Evolutionary conservation across 2,113 vertebrate genomes (phyloP), one percentile per base, ranked within the genome.

Genomic region (Dolichallabes microphthalmus): DNA sequence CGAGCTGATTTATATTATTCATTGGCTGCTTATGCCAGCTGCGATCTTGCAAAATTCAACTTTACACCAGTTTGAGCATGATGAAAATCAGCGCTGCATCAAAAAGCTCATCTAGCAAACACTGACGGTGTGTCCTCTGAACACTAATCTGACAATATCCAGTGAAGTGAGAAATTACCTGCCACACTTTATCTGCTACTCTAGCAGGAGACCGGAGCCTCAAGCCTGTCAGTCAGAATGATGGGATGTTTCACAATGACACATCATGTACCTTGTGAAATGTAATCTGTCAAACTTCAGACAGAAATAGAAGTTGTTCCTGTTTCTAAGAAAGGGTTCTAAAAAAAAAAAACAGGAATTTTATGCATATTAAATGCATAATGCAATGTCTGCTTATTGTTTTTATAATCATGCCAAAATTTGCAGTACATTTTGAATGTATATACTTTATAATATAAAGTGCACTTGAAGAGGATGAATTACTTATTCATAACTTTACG

Each of bases 161-260:
- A 73, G 30, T 27, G 30, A 60, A 35, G 81, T 86, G 25, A 83
- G 69, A 85, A 68, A 76, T 84, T 75, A 88, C 74, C 66, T 83
- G 84, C 32, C 30, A 50, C 32, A 50, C 32, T 81, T 87, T 82
- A 84, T 87, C 86, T 75, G 17, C 64, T 86, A 22, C 30, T 84
- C 30, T 71, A 22, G 32, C 68, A 57, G 64, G 66, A 78, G 69
- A 74, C 58, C 52, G 45, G 32, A 87, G 74, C 27, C 71, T 76
- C 69, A 6, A 20, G 55, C 14, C 30, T 55, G 57, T 52, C 80
- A 64, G 25, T 80, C 61, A 17, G 60, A 83, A 52, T 14, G 35
- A 58, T 82, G 71, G 63, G 79, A 57, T 27, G 64, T 71, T 57
- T 73, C 50, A 82, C 50, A 22, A 15, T 60, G 57, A 60, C 82